Conservation (phyloP, 2,888 invertebrate species). For the Nomada fucata region DNA sequence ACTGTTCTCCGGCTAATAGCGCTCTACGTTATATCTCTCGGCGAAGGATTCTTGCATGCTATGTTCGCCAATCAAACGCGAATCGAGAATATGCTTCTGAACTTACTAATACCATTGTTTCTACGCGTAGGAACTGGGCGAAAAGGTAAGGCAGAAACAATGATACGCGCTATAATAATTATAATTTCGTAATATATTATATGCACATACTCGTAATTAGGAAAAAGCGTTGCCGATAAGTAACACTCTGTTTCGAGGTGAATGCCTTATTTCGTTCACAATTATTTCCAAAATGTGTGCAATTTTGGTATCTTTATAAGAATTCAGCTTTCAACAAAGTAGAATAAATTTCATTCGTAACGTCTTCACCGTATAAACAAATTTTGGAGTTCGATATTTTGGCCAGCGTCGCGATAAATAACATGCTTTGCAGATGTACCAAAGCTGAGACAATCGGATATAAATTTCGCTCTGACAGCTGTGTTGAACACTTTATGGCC, state of each 20-base stretch:
- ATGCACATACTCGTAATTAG: no score
- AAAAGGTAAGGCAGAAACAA: conserved; percentile 88
- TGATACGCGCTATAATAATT: neutral
- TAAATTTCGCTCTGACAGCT: conserved; percentile 95
- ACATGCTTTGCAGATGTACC: conserved; percentile 89
- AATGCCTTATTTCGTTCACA: no score
- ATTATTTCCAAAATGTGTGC: no score
- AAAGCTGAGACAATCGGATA: conserved; percentile 94
- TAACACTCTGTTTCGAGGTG: no score
- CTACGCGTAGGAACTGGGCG: conserved; percentile 97
- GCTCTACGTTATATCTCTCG: conserved; percentile 96
- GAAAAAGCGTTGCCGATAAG: no score
- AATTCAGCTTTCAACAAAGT: no score
- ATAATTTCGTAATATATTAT: no score
- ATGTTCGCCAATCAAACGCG: conserved; percentile 95
- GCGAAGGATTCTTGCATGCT: conserved; percentile 94
- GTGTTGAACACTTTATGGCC: conserved; percentile 95
- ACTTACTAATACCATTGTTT: conserved; percentile 97
- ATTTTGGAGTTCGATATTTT: neutral
- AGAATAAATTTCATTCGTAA: no score
- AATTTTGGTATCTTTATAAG: no score
- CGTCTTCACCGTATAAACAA: no score
- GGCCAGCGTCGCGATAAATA: neutral
- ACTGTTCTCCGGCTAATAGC: conserved; percentile 98
- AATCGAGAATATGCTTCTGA: conserved; percentile 97